These are phyloP conservation scores for Salarias fasciatus DNA, from an alignment of 2,797 vertebrate genomes.

Conservation along the genomic window DNA sequence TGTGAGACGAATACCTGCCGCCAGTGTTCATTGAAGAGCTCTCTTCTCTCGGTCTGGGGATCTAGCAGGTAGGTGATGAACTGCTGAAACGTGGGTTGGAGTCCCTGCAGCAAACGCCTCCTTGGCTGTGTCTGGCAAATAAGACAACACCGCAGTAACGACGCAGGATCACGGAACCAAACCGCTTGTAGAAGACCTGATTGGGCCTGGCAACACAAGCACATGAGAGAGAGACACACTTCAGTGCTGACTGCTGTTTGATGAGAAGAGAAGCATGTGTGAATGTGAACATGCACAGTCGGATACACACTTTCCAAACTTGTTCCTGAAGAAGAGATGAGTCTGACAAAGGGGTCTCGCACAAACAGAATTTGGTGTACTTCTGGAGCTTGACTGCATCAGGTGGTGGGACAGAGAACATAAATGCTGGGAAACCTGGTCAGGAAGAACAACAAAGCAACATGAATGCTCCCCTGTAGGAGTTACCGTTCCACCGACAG, in stretches of 20 bases:
- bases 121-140: conserved; percentile 80
- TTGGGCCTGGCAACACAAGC: conserved; percentile 77
- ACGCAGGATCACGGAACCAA: conserved; percentile 87
- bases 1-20: conserved; percentile 76
- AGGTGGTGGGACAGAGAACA: conserved; percentile 88
- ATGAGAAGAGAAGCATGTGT: conserved; percentile 3
- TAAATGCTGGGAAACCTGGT: conserved; percentile 91
- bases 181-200: conserved; percentile 88
- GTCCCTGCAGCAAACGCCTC: conserved; percentile 87
- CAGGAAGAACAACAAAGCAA: neutral
- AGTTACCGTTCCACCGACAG: too few relatives aligned
- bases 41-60: conserved; percentile 85
- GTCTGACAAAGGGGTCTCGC: conserved; percentile 93
- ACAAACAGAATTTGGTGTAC: conserved; percentile 97
- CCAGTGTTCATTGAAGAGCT: conserved; percentile 94
- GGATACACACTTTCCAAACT: conserved; percentile 80
- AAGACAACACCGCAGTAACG: conserved; percentile 85
- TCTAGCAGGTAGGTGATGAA: conserved; percentile 94
- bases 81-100: conserved; percentile 88
- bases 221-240: conserved; percentile 20
- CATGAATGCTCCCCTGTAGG: too few relatives aligned
- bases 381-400: conserved; percentile 92
- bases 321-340: conserved; percentile 96
- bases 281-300: neutral
- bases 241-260: conserved; percentile 5